Conservation (phyloP, 1,140 invertebrate genomes). For the Drosophila ficusphila region DNA sequence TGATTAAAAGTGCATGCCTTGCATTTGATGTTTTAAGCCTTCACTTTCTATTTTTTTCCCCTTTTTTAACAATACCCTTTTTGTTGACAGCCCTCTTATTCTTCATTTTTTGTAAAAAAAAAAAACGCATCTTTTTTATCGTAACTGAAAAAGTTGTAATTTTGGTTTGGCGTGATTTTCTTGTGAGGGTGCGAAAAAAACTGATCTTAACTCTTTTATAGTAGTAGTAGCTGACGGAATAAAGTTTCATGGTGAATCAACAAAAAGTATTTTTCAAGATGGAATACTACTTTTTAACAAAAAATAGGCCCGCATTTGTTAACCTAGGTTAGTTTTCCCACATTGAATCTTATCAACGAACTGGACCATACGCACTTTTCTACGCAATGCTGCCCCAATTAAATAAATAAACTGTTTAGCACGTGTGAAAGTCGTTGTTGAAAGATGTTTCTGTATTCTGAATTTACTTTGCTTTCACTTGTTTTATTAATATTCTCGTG, state of each 20-base stretch:
- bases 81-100: conserved; percentile 52
- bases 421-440: conserved; percentile 21
- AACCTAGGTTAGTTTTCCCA: conserved; percentile 57
- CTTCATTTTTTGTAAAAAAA: conserved; percentile 27
- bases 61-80: conserved; percentile 28
- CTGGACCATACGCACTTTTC: conserved; percentile 54
- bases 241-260: too few species aligned
- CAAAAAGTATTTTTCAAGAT: too few species aligned
- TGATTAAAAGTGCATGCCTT: conserved; percentile 36
- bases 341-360: conserved; percentile 45
- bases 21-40: conserved; percentile 37
- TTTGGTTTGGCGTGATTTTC: too few species aligned
- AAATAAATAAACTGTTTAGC: conserved; percentile 7
- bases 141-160: background rate
- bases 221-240: too few species aligned
- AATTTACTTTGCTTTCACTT: background rate
- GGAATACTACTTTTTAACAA: too few species aligned
- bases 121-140: too few species aligned
- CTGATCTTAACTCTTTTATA: too few species aligned
- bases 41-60: conserved; percentile 45
- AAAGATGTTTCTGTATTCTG: background rate
- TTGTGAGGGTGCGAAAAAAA: too few species aligned
- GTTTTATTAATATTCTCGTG: conserved; percentile 7
- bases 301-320: too few species aligned
- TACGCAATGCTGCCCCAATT: conserved; percentile 64